Evolutionary conservation across 2,888 invertebrate genomes (phyloP).

Genomic region (Aphidius colemani): DNA sequence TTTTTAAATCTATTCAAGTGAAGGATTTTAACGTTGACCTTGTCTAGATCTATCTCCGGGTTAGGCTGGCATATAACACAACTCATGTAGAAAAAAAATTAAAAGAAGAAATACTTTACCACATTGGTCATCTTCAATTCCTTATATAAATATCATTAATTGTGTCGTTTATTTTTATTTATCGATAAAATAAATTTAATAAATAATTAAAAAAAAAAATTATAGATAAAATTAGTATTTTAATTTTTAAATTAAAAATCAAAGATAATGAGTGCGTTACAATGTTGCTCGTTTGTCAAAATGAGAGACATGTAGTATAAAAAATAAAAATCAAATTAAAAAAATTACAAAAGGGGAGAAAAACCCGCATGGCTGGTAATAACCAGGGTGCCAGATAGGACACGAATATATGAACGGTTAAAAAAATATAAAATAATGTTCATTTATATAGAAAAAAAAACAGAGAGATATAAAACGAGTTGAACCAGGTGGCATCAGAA

Average conservation of each 20-base stretch:
- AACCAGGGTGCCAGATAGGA: constrained; percentile 19
- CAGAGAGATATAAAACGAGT: constrained; percentile 38
- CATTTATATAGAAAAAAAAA: constrained; percentile 27
- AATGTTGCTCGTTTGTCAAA: not conserved
- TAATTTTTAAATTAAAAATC: not conserved
- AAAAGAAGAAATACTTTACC: constrained; percentile 29
- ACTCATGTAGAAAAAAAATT: too few species aligned
- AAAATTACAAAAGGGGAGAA: constrained; percentile 11
- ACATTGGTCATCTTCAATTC: constrained; percentile 39
- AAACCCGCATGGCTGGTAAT: constrained; percentile 20
- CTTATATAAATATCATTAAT: not conserved
- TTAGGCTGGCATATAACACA: constrained; percentile 24
- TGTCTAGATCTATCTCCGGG: constrained; percentile 24
- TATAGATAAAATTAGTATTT: too few species aligned
- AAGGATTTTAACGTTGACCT: constrained; percentile 32
- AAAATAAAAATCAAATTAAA: not conserved
- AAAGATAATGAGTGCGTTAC: not conserved
- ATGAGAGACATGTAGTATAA: constrained; percentile 3
- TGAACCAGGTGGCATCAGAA: constrained; percentile 52
- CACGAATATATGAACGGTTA: not conserved
- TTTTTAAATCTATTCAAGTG: not conserved
- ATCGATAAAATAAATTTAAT: too few species aligned
- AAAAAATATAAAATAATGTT: too few species aligned
- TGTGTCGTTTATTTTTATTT: too few species aligned
- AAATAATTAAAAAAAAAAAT: too few species aligned